These are phyloP conservation scores for Amphipoea oculea DNA, from an alignment of 2,888 invertebrate species.

Conservation along the genomic window DNA sequence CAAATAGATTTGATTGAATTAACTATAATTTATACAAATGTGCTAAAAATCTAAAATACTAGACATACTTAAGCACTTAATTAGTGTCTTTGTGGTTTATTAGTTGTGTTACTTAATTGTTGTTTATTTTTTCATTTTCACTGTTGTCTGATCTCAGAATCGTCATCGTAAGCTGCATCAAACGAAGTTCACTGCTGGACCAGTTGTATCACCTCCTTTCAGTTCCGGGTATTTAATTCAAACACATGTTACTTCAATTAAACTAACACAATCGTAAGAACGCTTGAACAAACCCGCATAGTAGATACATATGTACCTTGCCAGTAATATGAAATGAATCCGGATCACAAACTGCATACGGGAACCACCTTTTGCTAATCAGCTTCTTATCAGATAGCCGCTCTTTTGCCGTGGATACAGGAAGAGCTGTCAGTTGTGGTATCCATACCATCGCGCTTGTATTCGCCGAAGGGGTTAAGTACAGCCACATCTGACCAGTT, in stretches of 20 bases:
- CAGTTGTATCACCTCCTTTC: neutral
- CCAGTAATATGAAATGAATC: constrained; percentile 1
- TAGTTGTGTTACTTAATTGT: neutral
- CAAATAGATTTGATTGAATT: constrained; percentile 13
- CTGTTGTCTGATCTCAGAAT: neutral
- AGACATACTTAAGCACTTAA: neutral
- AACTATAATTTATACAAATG: neutral
- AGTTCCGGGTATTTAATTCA: neutral
- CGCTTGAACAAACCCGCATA: constrained; percentile 26
- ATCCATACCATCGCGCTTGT: neutral
- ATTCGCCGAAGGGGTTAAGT: too few species aligned
- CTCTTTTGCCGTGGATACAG: neutral
- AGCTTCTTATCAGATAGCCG: neutral
- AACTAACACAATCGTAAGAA: neutral
- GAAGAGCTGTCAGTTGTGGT: neutral
- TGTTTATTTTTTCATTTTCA: neutral
- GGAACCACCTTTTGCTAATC: constrained; percentile 15
- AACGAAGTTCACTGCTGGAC: neutral
- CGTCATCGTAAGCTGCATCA: too few species aligned
- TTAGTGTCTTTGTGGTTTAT: neutral
- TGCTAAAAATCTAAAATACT: neutral
- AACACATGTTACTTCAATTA: neutral
- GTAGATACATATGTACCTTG: constrained; percentile 6
- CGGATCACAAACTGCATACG: constrained; percentile 10
- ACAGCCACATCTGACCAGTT: neutral